phyloP scores from a whole-genome alignment of 2,797 vertebrate genomes.

The Rhynchotus rufescens region DNA sequence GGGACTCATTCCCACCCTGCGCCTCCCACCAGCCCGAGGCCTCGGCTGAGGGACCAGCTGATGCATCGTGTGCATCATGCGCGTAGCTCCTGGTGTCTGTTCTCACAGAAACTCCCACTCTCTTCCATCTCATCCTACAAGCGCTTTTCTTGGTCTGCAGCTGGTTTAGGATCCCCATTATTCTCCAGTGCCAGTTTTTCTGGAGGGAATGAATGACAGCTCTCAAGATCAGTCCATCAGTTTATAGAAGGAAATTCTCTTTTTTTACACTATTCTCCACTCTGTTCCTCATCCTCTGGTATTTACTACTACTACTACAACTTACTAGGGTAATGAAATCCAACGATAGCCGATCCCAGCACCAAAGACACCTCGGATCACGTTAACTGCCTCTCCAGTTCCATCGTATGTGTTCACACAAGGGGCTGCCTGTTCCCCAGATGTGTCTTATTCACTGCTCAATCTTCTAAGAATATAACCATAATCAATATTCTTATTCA shows the following conservation, averaged over 20 bases:
- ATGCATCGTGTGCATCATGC: neutral
- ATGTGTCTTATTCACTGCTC: neutral
- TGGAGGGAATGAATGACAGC: neutral
- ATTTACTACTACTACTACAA: neutral
- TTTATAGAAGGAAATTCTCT: neutral
- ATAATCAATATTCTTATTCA: too few species aligned
- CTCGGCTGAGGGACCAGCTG: neutral
- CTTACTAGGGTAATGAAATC: constrained; percentile 1
- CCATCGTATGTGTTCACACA: neutral
- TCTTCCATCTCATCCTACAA: constrained; percentile 9
- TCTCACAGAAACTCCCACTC: constrained; percentile 53
- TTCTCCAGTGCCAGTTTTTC: neutral
- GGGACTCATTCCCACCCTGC: neutral
- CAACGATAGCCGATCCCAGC: neutral
- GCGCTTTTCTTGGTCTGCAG: constrained; percentile 35
- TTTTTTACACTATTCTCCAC: neutral
- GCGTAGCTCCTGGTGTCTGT: neutral
- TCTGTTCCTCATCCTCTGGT: neutral
- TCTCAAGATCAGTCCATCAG: neutral
- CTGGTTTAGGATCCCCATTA: constrained; percentile 22
- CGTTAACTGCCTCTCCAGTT: neutral
- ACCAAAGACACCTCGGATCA: neutral
- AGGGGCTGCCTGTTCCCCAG: neutral
- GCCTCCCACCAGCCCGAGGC: neutral
- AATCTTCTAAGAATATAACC: too few species aligned